Evolutionary conservation across 2,113 vertebrate species (phyloP).

Genomic region (Anarhynchus alexandrinus): DNA sequence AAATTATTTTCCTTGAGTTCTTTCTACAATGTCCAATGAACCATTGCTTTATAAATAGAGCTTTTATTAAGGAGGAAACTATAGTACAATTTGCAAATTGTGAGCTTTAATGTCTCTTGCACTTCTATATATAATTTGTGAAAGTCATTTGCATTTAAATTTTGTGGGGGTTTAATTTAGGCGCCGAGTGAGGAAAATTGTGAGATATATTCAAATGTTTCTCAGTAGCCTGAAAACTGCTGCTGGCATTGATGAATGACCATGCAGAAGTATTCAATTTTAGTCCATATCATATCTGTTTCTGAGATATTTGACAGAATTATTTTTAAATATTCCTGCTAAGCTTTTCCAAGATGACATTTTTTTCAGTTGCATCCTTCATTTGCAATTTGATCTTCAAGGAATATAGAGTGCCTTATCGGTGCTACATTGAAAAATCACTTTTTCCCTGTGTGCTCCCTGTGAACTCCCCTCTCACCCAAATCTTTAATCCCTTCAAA

Average conservation of each 20-base stretch:
- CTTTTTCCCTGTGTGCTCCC: background rate
- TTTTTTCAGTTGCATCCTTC: background rate
- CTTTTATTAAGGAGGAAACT: conserved; percentile 8
- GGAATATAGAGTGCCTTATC: background rate
- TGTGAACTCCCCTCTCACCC: background rate
- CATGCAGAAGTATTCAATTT: background rate
- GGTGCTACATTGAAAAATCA: background rate
- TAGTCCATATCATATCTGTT: background rate
- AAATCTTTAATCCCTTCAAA: background rate
- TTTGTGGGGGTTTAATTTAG: background rate
- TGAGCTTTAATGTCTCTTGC: background rate
- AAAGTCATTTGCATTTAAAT: background rate
- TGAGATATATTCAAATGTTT: background rate
- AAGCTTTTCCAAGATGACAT: background rate
- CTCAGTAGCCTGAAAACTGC: background rate
- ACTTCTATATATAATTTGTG: background rate
- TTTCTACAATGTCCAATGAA: background rate
- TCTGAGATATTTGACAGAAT: background rate
- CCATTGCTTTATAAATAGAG: background rate
- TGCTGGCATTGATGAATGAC: conserved; percentile 8
- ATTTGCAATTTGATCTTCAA: background rate
- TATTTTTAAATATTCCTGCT: background rate
- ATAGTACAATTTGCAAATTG: background rate
- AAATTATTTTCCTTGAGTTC: background rate
- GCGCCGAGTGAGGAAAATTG: background rate